Base-by-base conservation (phyloP, 2,113 vertebrate species). In the Neogale vison region DNA sequence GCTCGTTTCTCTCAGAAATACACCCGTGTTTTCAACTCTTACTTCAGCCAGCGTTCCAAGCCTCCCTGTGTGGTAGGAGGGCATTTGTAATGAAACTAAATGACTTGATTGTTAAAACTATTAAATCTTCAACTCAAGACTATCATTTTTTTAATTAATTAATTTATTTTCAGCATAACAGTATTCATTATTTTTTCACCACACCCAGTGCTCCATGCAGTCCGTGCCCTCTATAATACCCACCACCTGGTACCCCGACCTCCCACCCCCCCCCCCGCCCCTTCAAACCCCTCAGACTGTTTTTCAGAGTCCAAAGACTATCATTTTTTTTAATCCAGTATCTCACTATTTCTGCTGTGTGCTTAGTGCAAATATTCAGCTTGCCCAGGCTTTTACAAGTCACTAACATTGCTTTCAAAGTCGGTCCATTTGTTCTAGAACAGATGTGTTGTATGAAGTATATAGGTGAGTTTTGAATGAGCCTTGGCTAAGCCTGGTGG, bases 1-100 rank as follows among this genome's bases (percentile, higher is more conserved):
- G 26, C 55, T 20, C 5, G 1, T 36, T 52, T 21, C 18, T 52
- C 3, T 20, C 39, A 52, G 71, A 67, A 23, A 11, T 0, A 4
- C 0, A 0, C 21, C 21, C 0, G 9, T 29, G 18, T 63, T 77
- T 36, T 14, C 52, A 18, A 1, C n/a, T 10, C 3, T 7, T 0
- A 0, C 47, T 29, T 17, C 3, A 1, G 50, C 21, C 2, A 0
- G 10, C 18, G 4, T 14, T 6, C 55, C 31, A 7, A 39, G 24
- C n/a, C 14, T 61, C 34, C 79, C 29, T 18, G 13, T 5, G 23
- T 31, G 52, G 2, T 0, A 4, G 65, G 47, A n/a, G 23, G 10
- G 24, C 18, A 1, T 39, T 45, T n/a, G 80, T 88, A 34, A 24
- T 59, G 29, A 63, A 8, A 26, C 61, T 4, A 18, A 42, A 31